A percentile compares a stretch with the other conserved stretches of the same genome.
phyloP scores from a whole-genome alignment of 2,888 invertebrate species.

The Ophioninae sp. region DNA sequence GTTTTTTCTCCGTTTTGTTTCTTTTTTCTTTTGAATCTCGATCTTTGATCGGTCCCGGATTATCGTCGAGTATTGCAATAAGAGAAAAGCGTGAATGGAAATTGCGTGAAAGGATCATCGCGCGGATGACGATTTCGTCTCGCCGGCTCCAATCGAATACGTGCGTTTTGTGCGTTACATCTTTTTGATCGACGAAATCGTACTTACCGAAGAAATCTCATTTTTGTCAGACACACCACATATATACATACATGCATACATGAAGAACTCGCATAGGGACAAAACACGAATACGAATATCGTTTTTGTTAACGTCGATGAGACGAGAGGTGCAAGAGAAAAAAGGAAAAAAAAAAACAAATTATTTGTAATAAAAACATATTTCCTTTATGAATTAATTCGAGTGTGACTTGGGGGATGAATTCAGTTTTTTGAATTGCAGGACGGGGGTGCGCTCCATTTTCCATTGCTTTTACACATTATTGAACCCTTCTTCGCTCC shows the following conservation, averaged over 20 bases:
- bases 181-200: conserved; percentile 18
- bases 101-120: background rate
- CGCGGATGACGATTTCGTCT: background rate
- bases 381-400: conserved; percentile 49
- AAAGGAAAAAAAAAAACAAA: conserved; percentile 27
- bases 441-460: conserved; percentile 70
- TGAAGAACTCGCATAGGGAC: background rate
- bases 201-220: conserved; percentile 6
- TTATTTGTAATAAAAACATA: conserved; percentile 60
- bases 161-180: background rate
- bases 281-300: conserved; percentile 29
- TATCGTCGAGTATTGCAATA: conserved; percentile 6
- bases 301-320: conserved; percentile 55
- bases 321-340: background rate
- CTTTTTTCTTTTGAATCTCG: conserved; percentile 1
- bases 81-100: background rate
- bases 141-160: background rate
- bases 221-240: conserved; percentile 15
- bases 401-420: background rate
- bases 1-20: conserved; percentile 7
- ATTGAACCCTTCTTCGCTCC: conserved; percentile 70
- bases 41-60: background rate
- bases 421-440: conserved; percentile 58
- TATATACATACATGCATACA: conserved; percentile 26
- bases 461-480: conserved; percentile 78